Evolutionary conservation across 2,888 invertebrate genomes (phyloP), one percentile per base, ranked within the genome.

Genomic region (Acrobasis repandana): DNA sequence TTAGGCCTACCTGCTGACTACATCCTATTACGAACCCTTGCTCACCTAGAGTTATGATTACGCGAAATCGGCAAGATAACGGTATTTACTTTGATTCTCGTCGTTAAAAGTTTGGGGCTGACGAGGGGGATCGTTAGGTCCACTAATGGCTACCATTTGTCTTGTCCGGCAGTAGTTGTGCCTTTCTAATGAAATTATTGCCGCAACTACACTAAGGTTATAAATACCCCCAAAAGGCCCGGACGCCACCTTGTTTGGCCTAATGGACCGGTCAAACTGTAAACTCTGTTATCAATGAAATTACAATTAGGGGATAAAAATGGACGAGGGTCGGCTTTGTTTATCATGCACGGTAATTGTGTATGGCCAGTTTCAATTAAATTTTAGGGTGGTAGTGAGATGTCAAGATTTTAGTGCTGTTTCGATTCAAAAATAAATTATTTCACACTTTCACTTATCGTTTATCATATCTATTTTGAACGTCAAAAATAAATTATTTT

Each of bases 121-220:
- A 86, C 88, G 90, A 86, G 86, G 86, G 84, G 85, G 87, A 85
- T 90, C 91, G 90, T 91, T 90, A 91, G 90, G 88, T 78, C 79
- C 79, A 82, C 91, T 92, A 93, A 93, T 93, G 92, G 92, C 89
- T 70, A 84, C 90, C 92, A 93, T 93, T 92, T 92, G 92, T 93
- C 92, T 92, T 91, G 91, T 92, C 92, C 91, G 89, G 90, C 88
- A 85, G 82, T 90, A 90, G 90, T 90, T 88, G 88, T 85, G 88
- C 88, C 88, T 83, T 85, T 82, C 91, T 93, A 93, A 93, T 93
- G 93, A 93, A 93, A 93, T 93, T 93, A 93, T 92, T 90, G 92
- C 92, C 91, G 85, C 90, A 91, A 91, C 91, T 92, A 91, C 85
- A 91, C 84, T 86, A 86, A 88, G 87, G 90, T 90, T 91, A 91